Conservation (phyloP, 1,140 invertebrate species). For the Hirudo medicinalis region DNA sequence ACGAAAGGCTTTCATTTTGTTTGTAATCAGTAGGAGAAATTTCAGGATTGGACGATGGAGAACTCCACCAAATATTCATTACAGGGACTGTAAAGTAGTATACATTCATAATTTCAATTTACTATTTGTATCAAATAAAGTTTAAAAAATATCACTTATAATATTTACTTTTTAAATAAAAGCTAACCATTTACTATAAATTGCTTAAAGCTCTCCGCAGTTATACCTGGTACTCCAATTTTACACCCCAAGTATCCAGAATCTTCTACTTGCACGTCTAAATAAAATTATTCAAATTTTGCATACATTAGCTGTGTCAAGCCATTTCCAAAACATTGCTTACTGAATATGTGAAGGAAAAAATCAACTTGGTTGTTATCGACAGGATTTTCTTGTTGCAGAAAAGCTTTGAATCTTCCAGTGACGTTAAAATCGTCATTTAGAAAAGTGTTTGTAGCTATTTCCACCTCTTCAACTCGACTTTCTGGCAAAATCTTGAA, state of each 20-base stretch:
- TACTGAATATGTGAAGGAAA: constrained; percentile 13
- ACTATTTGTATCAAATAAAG: no score
- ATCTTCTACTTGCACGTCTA: constrained; percentile 14
- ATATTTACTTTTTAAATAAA: no score
- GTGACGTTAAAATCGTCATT: constrained; percentile 13
- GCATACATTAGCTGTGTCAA: no score
- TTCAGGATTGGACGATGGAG: background rate
- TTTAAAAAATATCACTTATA: no score
- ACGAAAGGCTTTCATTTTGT: constrained; percentile 3
- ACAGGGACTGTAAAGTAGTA: constrained; percentile 7
- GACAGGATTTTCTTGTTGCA: background rate
- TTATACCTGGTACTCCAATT: constrained; percentile 11
- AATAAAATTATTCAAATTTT: background rate
- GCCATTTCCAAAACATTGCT: background rate
- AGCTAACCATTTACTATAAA: constrained; percentile 9
- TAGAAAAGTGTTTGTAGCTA: constrained; percentile 14
- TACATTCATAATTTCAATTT: background rate
- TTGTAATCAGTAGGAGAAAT: background rate
- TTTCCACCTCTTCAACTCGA: constrained; percentile 14
- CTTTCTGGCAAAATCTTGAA: constrained; percentile 18
- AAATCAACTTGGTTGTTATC: constrained; percentile 7
- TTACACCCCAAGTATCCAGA: constrained; percentile 15
- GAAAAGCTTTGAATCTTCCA: background rate
- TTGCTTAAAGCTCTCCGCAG: constrained; percentile 6
- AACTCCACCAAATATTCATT: constrained; percentile 6